These are phyloP conservation scores for Oscheius sp. DNA, from an alignment of 2,888 invertebrate genomes.

Conservation along the genomic window DNA sequence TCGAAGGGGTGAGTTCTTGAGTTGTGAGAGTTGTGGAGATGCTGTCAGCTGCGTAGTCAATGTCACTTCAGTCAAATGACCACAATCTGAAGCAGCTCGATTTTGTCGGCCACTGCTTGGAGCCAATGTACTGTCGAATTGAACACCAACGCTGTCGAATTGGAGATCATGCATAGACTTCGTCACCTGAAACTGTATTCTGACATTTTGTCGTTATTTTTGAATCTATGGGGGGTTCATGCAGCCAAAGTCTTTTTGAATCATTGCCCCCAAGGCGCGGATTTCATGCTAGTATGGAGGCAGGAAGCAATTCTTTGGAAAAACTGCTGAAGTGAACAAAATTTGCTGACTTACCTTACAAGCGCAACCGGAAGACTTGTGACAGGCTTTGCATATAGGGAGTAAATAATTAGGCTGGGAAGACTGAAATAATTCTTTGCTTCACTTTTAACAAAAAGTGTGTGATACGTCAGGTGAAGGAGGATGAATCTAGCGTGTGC, in stretches of 20 bases:
- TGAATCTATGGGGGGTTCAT: too few species aligned
- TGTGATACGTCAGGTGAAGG: not conserved
- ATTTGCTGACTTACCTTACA: conserved; percentile 18
- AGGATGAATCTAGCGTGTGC: conserved; percentile 11
- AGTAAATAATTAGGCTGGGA: conserved; percentile 6
- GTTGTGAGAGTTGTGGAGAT: not conserved
- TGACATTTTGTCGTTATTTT: too few species aligned
- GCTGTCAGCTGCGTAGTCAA: not conserved
- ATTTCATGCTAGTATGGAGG: too few species aligned
- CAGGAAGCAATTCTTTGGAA: too few species aligned
- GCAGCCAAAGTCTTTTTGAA: too few species aligned
- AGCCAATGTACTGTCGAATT: not conserved
- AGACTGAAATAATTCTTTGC: conserved; percentile 1
- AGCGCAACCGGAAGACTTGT: conserved; percentile 17
- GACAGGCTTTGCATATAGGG: conserved; percentile 16
- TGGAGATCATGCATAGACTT: conserved; percentile 49
- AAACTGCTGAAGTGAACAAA: too few species aligned
- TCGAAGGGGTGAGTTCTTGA: not conserved
- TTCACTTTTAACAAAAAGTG: not conserved
- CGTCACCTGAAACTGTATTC: conserved; percentile 34
- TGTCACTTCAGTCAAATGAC: conserved; percentile 27
- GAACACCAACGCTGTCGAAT: not conserved
- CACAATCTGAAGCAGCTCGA: conserved; percentile 45
- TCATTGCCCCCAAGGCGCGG: too few species aligned
- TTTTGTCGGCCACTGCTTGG: conserved; percentile 30